A percentile compares a stretch with the other conserved stretches of the same genome.
phyloP scores from a whole-genome alignment of 37 sponge, comb jelly and placozoan genomes.

The Tethya wilhelma region DNA sequence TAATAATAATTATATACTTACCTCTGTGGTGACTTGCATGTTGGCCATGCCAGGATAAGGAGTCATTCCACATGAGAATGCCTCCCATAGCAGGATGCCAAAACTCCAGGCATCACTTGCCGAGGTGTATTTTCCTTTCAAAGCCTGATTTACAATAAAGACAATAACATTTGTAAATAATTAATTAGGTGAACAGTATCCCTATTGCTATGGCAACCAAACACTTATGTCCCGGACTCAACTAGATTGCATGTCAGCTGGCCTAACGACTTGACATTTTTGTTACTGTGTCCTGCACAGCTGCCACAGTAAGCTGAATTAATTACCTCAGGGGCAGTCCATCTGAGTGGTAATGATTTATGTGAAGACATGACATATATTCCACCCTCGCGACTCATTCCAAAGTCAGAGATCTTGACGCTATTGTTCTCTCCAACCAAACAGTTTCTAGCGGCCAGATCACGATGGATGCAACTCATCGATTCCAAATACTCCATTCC shows the following conservation, averaged over 20 bases:
- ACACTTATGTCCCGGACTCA: too few species aligned
- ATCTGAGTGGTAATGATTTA: constrained; percentile 88
- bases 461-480: constrained; percentile 88
- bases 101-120: constrained; percentile 95
- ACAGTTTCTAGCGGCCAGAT: constrained; percentile 94
- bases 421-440: constrained; percentile 70
- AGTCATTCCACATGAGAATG: constrained; percentile 80
- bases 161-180: too few species aligned
- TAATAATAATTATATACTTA: too few species aligned
- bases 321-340: constrained; percentile 95
- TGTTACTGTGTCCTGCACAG: too few species aligned
- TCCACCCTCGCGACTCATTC: constrained; percentile 91
- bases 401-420: constrained; percentile 93
- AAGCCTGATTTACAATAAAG: too few species aligned
- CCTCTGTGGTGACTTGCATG: too few species aligned
- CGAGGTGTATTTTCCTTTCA: constrained; percentile 84
- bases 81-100: constrained; percentile 92
- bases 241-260: too few species aligned
- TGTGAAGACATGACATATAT: constrained; percentile 80
- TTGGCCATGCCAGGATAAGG: constrained; percentile 94
- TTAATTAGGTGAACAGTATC: too few species aligned
- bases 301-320: too few species aligned
- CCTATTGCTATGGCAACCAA: too few species aligned
- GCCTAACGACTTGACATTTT: too few species aligned
- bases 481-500: constrained; percentile 87